These are phyloP conservation scores for Orthonevra nobilis DNA, from an alignment of 2,888 invertebrate genomes.

Conservation along the genomic window DNA sequence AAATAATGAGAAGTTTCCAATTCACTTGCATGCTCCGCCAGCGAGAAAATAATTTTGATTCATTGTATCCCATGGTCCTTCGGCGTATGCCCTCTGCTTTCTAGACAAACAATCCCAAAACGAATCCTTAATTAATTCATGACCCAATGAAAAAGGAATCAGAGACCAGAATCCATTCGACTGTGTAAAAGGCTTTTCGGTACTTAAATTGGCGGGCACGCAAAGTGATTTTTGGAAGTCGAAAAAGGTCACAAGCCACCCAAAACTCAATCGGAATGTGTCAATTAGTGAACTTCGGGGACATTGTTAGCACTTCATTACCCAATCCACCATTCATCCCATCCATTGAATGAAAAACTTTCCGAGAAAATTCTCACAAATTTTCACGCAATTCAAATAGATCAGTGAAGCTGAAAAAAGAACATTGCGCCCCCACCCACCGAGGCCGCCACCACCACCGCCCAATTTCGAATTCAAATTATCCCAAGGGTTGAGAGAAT, in stretches of 20 bases:
- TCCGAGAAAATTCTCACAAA: constrained; percentile 37
- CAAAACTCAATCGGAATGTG: constrained; percentile 60
- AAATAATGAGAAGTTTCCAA: constrained; percentile 67
- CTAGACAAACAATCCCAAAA: constrained; percentile 57
- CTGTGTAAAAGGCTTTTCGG: constrained; percentile 56
- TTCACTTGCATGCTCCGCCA: constrained; percentile 54
- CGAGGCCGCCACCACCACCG: not conserved
- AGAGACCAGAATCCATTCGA: constrained; percentile 56
- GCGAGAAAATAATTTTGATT: constrained; percentile 62
- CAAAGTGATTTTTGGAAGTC: constrained; percentile 44
- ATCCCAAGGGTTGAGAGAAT: constrained; percentile 41
- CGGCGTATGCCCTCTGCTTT: not conserved
- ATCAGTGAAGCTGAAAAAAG: constrained; percentile 62
- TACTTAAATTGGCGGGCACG: constrained; percentile 9
- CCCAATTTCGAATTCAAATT: constrained; percentile 61
- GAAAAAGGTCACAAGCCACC: constrained; percentile 52
- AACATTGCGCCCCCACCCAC: constrained; percentile 17
- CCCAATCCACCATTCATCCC: constrained; percentile 25
- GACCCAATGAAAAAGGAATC: constrained; percentile 52
- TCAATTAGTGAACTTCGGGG: constrained; percentile 68
- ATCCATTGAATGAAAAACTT: constrained; percentile 30
- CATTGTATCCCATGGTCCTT: constrained; percentile 41
- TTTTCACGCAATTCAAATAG: constrained; percentile 67
- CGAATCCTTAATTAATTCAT: constrained; percentile 67
- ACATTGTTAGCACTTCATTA: constrained; percentile 70